Conservation (phyloP, 92 coral and sea anemone genomes). For the Palythoa grandiflora region DNA sequence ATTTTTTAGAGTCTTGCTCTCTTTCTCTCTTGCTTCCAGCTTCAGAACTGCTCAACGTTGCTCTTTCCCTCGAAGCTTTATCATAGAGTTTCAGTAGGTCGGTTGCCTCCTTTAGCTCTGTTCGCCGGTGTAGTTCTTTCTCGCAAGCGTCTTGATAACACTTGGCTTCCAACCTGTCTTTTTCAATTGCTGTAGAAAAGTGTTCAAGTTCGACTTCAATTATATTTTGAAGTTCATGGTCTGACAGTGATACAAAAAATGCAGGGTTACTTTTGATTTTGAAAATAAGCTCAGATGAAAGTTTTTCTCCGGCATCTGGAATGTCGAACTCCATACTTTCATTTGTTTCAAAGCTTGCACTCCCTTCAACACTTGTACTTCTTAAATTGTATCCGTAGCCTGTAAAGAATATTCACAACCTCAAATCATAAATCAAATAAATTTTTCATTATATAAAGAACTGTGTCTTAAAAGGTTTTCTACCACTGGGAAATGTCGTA, state of each 20-base stretch:
- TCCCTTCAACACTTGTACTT: constrained; percentile 8
- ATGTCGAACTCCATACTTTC: constrained; percentile 79
- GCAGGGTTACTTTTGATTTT: constrained; percentile 80
- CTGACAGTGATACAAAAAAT: constrained; percentile 93
- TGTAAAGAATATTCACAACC: background rate
- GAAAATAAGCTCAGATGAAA: constrained; percentile 59
- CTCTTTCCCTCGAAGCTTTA: constrained; percentile 60
- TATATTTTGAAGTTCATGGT: constrained; percentile 72
- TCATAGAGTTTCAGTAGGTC: constrained; percentile 85
- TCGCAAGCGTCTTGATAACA: constrained; percentile 86
- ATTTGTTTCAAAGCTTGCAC: constrained; percentile 63
- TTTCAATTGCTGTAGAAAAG: constrained; percentile 63
- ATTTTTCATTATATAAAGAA: no score
- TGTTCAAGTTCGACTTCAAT: constrained; percentile 54
- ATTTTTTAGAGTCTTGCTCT: background rate
- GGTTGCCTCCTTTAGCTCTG: constrained; percentile 78
- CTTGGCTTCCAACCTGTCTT: constrained; percentile 53
- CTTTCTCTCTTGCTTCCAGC: constrained; percentile 26
- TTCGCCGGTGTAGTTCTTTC: constrained; percentile 82
- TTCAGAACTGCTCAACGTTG: background rate
- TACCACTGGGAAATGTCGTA: no score
- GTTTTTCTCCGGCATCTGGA: constrained; percentile 62
- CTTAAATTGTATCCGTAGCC: background rate
- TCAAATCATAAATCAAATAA: background rate
- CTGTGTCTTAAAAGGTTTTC: no score